A percentile compares a stretch with the other conserved stretches of the same genome.
These are phyloP conservation scores for Agrotis ipsilon DNA, from an alignment of 2,888 invertebrate genomes.

Conservation along the genomic window DNA sequence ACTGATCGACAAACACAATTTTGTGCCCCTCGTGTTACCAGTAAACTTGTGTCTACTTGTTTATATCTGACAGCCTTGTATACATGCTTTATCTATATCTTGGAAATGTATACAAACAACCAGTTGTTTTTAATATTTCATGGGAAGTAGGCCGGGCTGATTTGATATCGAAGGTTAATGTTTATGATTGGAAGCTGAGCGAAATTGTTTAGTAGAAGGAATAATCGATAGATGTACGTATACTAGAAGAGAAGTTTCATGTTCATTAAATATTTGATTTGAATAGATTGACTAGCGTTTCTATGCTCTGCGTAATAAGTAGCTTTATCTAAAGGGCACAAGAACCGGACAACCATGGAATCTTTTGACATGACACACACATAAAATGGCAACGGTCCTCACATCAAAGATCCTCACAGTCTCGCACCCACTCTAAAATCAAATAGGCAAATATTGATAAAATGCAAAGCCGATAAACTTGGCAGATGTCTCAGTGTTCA, in stretches of 20 bases:
- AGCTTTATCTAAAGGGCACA: conserved; percentile 15
- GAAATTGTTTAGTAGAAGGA: too few relatives aligned
- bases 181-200: background rate
- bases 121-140: conserved; percentile 35
- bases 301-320: background rate
- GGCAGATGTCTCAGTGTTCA: conserved; percentile 82
- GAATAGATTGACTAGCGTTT: background rate
- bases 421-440: conserved; percentile 76
- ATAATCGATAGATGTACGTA: too few relatives aligned
- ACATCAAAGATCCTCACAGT: conserved; percentile 57
- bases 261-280: background rate
- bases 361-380: conserved; percentile 11
- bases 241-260: too few relatives aligned
- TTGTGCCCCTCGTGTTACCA: conserved; percentile 49
- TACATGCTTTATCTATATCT: conserved; percentile 62
- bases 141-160: conserved; percentile 37
- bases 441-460: conserved; percentile 87
- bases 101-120: conserved; percentile 35
- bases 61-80: conserved; percentile 53
- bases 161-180: conserved; percentile 28
- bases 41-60: conserved; percentile 48
- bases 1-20: conserved; percentile 61
- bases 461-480: conserved; percentile 82
- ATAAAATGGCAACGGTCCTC: conserved; percentile 42
- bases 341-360: conserved; percentile 20